Evolutionary conservation across 37 sponge, comb jelly and placozoan species (phyloP), one percentile per base, ranked within the genome.

Genomic region (Beroe forskalii): DNA sequence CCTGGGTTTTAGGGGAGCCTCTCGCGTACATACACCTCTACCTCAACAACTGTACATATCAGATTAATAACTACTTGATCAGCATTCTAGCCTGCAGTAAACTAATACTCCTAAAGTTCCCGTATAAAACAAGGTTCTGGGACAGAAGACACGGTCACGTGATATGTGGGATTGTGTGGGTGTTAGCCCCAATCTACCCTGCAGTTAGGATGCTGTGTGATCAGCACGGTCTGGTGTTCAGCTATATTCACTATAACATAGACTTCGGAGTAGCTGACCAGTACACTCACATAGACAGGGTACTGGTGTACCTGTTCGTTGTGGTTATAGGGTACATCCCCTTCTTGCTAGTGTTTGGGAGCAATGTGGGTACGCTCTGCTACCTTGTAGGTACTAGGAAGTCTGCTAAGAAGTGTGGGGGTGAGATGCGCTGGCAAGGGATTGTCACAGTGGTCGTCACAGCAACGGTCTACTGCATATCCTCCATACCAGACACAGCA

Each of bases 231-330:
- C 72, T 35, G 2, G 38, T 32, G 14, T 69, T 69, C 72, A 69
- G 72, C 38, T 69, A 69, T 17, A 28, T 69, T 32, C 33, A 69
- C 17, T 69, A 69, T 17, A 69, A 69, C 72, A 69, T 35, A 9
- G 32, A 69, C 72, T 69, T 32, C 32, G 72, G 72, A 1, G 1
- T 17, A 36, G 37, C 72, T 36, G 1, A 33, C 14, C 1, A 9
- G 4, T 27, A 69, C 17, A 32, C 20, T 35, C 12, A 14, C 36
- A 36, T 32, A 69, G 38, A 69, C 17, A 33, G 17, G 6, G 39
- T 36, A 19, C 27, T 36, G 19, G 17, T 35, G 35, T 32, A 69
- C 17, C 1, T 14, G 19, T 32, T 69, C 20, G 4, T 69, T 35
- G 72, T 69, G 19, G 1, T 36, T 2, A 69, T 32, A 1, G 72